Percentiles rank a stretch among this genome's conserved stretches.
Evolutionary conservation across 2,888 invertebrate genomes (phyloP).

Genomic region (Cabera pusaria): DNA sequence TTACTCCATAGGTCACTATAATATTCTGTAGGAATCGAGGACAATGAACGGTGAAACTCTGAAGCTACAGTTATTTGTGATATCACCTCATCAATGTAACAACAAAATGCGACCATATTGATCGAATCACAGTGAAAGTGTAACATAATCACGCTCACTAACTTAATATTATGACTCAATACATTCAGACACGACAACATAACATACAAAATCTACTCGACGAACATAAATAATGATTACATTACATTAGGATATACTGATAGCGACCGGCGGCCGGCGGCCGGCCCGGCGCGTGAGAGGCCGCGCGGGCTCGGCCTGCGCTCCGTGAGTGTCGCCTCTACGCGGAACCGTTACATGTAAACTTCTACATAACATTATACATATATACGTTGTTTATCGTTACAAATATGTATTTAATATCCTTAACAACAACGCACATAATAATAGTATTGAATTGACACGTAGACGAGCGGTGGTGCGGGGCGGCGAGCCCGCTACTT

Average conservation of each 20-base stretch:
- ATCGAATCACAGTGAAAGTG: constrained; percentile 79
- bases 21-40: constrained; percentile 30
- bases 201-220: constrained; percentile 63
- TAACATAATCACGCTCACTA: constrained; percentile 74
- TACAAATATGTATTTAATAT: constrained; percentile 69
- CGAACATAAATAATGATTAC: constrained; percentile 50
- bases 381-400: constrained; percentile 48
- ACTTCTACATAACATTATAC: constrained; percentile 75
- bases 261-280: constrained; percentile 50
- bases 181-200: constrained; percentile 64
- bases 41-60: constrained; percentile 24
- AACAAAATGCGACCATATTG: constrained; percentile 71
- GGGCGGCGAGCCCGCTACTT: constrained; percentile 20
- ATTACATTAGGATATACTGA: constrained; percentile 48
- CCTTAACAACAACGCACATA: constrained; percentile 78
- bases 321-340: no score
- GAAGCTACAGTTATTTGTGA: constrained; percentile 29
- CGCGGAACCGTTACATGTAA: constrained; percentile 71
- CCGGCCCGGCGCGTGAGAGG: no score
- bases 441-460: constrained; percentile 81
- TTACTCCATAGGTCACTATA: constrained; percentile 20
- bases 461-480: constrained; percentile 59
- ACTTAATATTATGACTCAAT: constrained; percentile 76
- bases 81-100: constrained; percentile 42
- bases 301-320: no score